Base-by-base conservation (phyloP, 2,113 vertebrate species). In the Lethenteron reissneri region DNA sequence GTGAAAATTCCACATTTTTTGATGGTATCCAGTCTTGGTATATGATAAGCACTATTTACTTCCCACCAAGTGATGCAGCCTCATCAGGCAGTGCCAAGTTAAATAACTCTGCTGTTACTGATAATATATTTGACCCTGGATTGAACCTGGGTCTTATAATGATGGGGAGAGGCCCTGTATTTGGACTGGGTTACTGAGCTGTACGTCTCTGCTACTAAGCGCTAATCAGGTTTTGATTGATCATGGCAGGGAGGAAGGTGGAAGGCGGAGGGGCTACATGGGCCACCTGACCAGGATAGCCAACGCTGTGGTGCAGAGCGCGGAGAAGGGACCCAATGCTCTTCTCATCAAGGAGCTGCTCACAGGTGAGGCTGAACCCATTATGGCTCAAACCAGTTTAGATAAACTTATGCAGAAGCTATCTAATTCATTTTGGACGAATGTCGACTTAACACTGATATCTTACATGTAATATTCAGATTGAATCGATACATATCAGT, bases 221-320 rank as follows among this genome's bases (percentile, higher is more conserved):
- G 41, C 41, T 41, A 41, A 41, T 41, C 41, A 41, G 41, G 41
- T 41, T 73, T 70, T 1, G 75, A 8, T 77, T 72, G 74, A 12
- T 62, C 1, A 9, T 75, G 75, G 56, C 79, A 97, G 94, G 81
- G 81, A 82, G 2, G 87, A 92, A 79, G 92, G 94, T 74, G 94
- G 94, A 73, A 81, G 86, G n/a, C 82, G 94, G 70, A 82, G 90
- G 4, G 94, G 91, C 71, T 99, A 97, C 75, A 97, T 97, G 94
- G 92, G 92, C 8, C 91, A 97, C 76, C 84, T 97, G 71, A 99
- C 91, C 13, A 87, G 94, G 82, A 99, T 96, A 82, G 90, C 91
- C 9, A 99, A 97, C 77, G 94, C 89, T 70, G 83, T 97, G 70
- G 88, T 94, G 74, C 92, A 97, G 71, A 95, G 90, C 72, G 83